These are phyloP conservation scores for Drosophila putrida DNA, from an alignment of 2,888 invertebrate genomes.

Conservation along the genomic window DNA sequence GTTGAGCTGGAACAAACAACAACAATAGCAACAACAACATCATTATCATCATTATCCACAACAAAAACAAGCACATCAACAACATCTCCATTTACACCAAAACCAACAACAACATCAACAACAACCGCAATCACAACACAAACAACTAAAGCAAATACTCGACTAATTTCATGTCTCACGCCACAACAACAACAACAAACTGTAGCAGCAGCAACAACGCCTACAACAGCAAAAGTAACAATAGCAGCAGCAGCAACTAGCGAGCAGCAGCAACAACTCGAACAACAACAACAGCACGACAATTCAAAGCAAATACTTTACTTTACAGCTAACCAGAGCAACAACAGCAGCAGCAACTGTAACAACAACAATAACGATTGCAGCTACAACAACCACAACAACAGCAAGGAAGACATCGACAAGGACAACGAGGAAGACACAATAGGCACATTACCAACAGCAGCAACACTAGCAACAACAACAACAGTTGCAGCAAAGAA, in stretches of 20 bases:
- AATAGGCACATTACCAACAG: slow-evolving; percentile 28
- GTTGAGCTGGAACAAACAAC: slow-evolving; percentile 57
- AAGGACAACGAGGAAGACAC: slow-evolving; percentile 22
- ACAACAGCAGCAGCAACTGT: slow-evolving; percentile 24
- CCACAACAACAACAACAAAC: slow-evolving; percentile 49
- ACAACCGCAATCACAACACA: slow-evolving; percentile 48
- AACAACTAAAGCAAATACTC: slow-evolving; percentile 62
- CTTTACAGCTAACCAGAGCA: slow-evolving; percentile 65
- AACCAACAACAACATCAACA: slow-evolving; percentile 42
- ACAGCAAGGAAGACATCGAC: slow-evolving; percentile 10
- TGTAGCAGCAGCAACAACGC: slow-evolving; percentile 37
- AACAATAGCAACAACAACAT: slow-evolving; percentile 26
- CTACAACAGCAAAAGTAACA: slow-evolving; percentile 37
- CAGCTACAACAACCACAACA: slow-evolving; percentile 31
- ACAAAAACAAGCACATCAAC: slow-evolving; percentile 33
- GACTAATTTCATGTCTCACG: slow-evolving; percentile 67
- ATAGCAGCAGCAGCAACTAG: slow-evolving; percentile 22
- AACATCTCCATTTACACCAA: slow-evolving; percentile 24
- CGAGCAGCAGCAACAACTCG: slow-evolving; percentile 51
- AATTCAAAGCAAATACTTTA: slow-evolving; percentile 72
- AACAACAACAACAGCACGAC: slow-evolving; percentile 44
- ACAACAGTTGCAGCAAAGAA: background rate
- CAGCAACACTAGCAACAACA: slow-evolving; percentile 3
- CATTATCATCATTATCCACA: slow-evolving; percentile 34
- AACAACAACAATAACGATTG: slow-evolving; percentile 32